Base-by-base conservation (phyloP, 2,113 vertebrate species). In the Ciconia boyciana region DNA sequence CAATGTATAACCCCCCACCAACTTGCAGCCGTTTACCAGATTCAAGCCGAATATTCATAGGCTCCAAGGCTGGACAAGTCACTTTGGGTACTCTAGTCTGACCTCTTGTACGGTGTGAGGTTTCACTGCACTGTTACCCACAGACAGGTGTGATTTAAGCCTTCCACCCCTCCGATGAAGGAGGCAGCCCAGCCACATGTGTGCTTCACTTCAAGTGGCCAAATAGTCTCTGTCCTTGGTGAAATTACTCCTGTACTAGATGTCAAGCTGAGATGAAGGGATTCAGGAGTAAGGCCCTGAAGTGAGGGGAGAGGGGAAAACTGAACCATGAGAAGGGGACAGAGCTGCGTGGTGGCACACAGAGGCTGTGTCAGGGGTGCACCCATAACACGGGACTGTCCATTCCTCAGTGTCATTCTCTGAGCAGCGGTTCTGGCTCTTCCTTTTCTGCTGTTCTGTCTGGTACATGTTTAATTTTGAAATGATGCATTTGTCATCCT, bases 321-420 rank as follows among this genome's bases (percentile, higher is more conserved):
- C 29, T 51, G 29, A 62, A 12, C 28, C 0, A 0, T 15, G 34
- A 76, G n/a, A 54, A 46, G 44, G 43, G 18, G 28, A 7, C 21
- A 51, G 46, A 82, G 14, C n/a, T 68, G 20, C 2, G 1, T 19
- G 34, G 54, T 17, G 17, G 15, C 34, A 65, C n/a, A 9, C 1
- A 2, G 46, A 60, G 11, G 39, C 17, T 60, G 5, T 32, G 25
- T 26, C 34, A 49, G 7, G 16, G 15, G 4, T 34, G 10, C 15
- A 43, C 4, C 18, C 2, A 0, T 36, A 49, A 12, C 31, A 58
- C 0, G 0, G 34, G 22, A 5, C 17, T 39, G 15, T 20, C 48
- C 11, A 2, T 91, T 87, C 49, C 14, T 57, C 31, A 48, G n/a
- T 41, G 57, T 46, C 9, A 0, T n/a, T n/a, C 29, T 80, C 44